A percentile compares a stretch with the other conserved stretches of the same genome.
phyloP scores from a whole-genome alignment of 1,140 invertebrate species.

The Glomeris maerens region DNA sequence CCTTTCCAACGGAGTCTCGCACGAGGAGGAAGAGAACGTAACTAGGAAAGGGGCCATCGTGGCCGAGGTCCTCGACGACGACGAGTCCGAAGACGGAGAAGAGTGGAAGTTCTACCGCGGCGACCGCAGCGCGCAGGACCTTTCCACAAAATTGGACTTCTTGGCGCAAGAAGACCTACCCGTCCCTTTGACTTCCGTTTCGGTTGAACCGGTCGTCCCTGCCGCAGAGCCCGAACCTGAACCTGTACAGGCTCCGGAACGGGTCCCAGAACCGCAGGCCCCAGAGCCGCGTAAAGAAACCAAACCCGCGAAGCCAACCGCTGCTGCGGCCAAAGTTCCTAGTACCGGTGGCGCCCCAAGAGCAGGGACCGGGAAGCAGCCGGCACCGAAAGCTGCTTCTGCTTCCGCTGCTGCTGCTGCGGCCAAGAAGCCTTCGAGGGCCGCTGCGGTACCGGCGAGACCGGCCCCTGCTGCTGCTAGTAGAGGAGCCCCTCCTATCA shows the following conservation, averaged over 20 bases:
- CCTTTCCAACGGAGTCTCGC: no score
- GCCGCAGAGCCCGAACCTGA: not conserved
- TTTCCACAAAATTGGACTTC: not conserved
- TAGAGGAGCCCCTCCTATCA: not conserved
- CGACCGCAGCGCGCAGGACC: not conserved
- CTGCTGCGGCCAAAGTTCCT: conserved; percentile 4
- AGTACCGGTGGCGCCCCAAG: conserved; percentile 14
- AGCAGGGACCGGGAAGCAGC: conserved; percentile 20
- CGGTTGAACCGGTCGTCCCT: not conserved
- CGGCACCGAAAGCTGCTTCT: conserved; percentile 13
- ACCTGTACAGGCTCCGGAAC: not conserved
- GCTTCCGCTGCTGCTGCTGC: not conserved
- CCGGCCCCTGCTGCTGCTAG: not conserved
- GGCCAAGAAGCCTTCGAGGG: not conserved
- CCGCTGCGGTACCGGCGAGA: not conserved
- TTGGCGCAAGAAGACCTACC: not conserved
- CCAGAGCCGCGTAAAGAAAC: not conserved
- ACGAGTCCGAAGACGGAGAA: conserved; percentile 12
- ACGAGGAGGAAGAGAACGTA: no score
- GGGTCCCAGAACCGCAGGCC: not conserved
- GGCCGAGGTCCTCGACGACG: conserved; percentile 9
- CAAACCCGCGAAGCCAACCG: not conserved
- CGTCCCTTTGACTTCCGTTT: not conserved
- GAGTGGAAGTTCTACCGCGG: conserved; percentile 4
- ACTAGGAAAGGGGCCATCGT: no score